Evolutionary conservation across 2,797 vertebrate species (phyloP).

Genomic region (Rhabdomys pumilio): DNA sequence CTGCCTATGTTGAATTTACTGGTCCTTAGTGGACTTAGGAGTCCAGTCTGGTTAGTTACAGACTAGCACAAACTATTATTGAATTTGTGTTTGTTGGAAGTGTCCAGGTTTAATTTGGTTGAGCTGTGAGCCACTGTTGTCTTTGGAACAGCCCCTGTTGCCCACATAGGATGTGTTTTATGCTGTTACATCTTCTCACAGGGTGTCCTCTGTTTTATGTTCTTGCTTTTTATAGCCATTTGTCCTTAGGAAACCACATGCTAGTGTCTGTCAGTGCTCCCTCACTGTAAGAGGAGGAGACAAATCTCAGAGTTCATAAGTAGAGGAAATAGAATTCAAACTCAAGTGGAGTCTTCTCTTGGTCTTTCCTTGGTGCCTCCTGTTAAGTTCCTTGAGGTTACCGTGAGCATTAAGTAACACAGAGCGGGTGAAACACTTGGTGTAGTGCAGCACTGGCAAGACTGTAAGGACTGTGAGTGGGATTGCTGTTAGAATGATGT

Average conservation of each 20-base stretch:
- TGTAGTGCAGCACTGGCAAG: neutral
- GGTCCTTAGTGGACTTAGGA: neutral
- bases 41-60: neutral
- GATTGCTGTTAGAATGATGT: slow-evolving; percentile 34
- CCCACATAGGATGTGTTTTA: neutral
- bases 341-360: neutral
- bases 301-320: neutral
- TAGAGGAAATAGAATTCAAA: slow-evolving; percentile 2
- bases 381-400: slow-evolving; percentile 1
- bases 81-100: slow-evolving; percentile 1
- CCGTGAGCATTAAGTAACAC: neutral
- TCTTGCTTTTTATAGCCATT: slow-evolving; percentile 18
- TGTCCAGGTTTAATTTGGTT: neutral
- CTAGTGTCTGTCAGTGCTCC: neutral
- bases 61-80: neutral
- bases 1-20: slow-evolving; percentile 10
- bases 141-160: neutral
- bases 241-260: slow-evolving; percentile 6
- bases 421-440: neutral
- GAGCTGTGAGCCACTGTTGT: neutral
- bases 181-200: neutral
- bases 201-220: neutral
- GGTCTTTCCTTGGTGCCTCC: neutral
- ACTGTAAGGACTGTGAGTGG: neutral
- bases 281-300: slow-evolving; percentile 4